A percentile compares a stretch with the other conserved stretches of the same genome.
Conservation (phyloP, 1,140 invertebrate species). For the Eueides isabella region DNA sequence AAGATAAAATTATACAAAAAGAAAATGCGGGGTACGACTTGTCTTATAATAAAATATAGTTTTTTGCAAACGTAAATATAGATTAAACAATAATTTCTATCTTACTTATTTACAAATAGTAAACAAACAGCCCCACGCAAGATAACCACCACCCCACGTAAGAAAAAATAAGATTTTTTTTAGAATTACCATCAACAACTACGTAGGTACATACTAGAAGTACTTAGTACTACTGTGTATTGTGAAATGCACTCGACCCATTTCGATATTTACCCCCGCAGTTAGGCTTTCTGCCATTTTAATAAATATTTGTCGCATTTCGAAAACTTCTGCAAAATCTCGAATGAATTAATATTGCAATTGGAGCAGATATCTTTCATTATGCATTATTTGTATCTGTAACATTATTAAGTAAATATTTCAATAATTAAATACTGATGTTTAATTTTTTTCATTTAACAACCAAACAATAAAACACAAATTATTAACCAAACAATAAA, state of each 20-base stretch:
- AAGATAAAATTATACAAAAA: too few species aligned
- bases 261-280: conserved; percentile 24
- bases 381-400: background rate
- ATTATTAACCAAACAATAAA: too few species aligned
- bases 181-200: conserved; percentile 19
- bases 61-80: too few species aligned
- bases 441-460: too few species aligned
- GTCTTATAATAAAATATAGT: too few species aligned
- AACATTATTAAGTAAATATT: background rate
- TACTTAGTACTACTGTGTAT: conserved; percentile 16
- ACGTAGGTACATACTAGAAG: conserved; percentile 3
- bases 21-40: too few species aligned
- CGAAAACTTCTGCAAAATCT: conserved; percentile 3
- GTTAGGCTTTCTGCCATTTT: conserved; percentile 18
- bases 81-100: too few species aligned
- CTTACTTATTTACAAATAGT: too few species aligned
- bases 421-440: background rate
- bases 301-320: conserved; percentile 26
- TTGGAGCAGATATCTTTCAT: background rate
- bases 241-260: conserved; percentile 27
- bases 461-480: too few species aligned
- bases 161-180: conserved; percentile 7
- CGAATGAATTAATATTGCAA: conserved; percentile 25
- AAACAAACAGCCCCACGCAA: background rate
- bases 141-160: too few species aligned